Conservation (phyloP, 2,113 vertebrate genomes). For the Abramis brama region DNA sequence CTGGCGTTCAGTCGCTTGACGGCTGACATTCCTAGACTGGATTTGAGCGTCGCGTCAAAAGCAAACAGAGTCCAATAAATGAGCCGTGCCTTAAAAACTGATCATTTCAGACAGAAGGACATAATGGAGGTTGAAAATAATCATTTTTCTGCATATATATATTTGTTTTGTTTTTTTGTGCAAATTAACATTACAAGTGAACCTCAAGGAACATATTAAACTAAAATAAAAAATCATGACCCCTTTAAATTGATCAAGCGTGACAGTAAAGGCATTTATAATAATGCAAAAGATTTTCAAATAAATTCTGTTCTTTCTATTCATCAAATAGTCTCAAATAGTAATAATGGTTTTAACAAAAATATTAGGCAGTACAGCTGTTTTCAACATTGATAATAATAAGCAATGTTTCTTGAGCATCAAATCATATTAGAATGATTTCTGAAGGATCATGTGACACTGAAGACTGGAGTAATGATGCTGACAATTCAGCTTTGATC, state of each 20-base stretch:
- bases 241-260: neutral
- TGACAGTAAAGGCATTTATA: neutral
- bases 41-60: too few species aligned
- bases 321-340: neutral
- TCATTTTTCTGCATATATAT: too few species aligned
- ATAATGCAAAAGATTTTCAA: neutral
- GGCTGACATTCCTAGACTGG: too few species aligned
- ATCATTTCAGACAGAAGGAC: too few species aligned
- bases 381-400: neutral
- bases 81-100: too few species aligned
- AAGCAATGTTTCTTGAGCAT: neutral
- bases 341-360: neutral
- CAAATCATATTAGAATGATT: neutral
- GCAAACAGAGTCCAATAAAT: too few species aligned
- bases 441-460: neutral
- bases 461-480: neutral
- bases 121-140: too few species aligned
- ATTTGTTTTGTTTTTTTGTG: too few species aligned
- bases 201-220: too few species aligned
- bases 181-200: too few species aligned
- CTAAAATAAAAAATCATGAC: too few species aligned
- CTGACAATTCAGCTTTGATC: neutral
- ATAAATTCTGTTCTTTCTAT: neutral
- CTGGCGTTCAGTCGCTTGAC: too few species aligned
- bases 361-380: neutral